phyloP scores from a whole-genome alignment of 2,113 vertebrate genomes.

The Baryphthengus martii region DNA sequence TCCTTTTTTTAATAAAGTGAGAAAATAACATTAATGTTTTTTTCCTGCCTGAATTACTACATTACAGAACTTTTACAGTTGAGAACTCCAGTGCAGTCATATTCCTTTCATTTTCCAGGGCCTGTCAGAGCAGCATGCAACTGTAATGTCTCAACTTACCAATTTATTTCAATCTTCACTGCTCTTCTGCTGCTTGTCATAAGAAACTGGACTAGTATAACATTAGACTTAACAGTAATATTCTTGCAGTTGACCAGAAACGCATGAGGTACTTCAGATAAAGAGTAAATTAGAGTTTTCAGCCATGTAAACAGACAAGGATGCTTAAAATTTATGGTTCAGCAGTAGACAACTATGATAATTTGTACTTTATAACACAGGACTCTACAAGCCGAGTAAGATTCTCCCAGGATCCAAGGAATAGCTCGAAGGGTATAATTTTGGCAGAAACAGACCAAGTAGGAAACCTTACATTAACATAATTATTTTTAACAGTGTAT shows the following conservation, averaged over 20 bases:
- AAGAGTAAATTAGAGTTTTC: background rate
- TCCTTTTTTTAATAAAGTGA: background rate
- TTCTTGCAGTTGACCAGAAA: background rate
- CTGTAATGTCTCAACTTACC: background rate
- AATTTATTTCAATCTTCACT: background rate
- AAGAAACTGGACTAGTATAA: background rate
- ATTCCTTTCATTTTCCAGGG: background rate
- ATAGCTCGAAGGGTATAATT: background rate
- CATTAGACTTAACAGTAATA: background rate
- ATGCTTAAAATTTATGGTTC: background rate
- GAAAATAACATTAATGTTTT: fast-evolving
- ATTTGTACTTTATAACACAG: background rate
- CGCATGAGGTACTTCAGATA: background rate
- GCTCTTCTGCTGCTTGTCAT: background rate
- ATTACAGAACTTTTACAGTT: background rate
- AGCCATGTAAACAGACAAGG: background rate
- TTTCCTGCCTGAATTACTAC: background rate
- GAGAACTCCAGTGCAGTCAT: background rate
- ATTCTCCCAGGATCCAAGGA: background rate
- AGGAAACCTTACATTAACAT: background rate
- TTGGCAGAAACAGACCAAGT: background rate
- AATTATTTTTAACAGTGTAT: background rate
- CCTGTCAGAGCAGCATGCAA: background rate
- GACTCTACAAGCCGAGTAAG: background rate
- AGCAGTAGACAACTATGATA: background rate